Evolutionary conservation across 1,140 invertebrate genomes (phyloP), one percentile per base, ranked within the genome.

Genomic region (Scaptomyza hsui): DNA sequence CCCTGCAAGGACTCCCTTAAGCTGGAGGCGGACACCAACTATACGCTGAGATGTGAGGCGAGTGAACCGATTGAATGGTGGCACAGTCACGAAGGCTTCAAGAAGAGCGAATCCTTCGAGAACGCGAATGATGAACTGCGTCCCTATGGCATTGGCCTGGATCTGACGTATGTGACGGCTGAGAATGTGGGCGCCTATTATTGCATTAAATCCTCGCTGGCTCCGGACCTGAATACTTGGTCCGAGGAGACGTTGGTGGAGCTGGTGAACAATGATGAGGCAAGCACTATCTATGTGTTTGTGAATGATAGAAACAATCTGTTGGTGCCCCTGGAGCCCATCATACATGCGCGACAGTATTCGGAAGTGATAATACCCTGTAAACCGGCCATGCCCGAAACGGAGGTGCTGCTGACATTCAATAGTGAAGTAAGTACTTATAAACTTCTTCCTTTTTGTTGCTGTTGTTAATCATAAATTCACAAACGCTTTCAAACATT

Each of bases 331-430:
- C 56, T 89, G 78, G 18, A 67, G 5, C 37, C 82, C 16, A 69
- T 92, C 12, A 78, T 94, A 16, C 74, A 72, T 37, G 92, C 90
- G 2, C 81, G 79, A 32, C 91, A 92, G 52, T 92, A 92, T 62
- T 85, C 80, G 29, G 91, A 92, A 45, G 89, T 92, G 10, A 76
- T 93, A 12, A 93, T 95, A 73, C 94, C 94, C 69, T 96, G 95
- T 92, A 93, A 94, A 75, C 95, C 95, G 47, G 94, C 95, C 26
- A 94, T 94, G 39, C 95, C 94, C 9, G 92, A 94, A 73, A 92
- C 94, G 24, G 91, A 93, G 37, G 93, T 96, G 3, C 71, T 91
- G 42, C 91, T 95, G 35, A 70, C 77, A 12, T 89, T 92, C 78
- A 81, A 78, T 51, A 85, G 91, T 16, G 75, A 89, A 53, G 80